phyloP scores from a whole-genome alignment of 2,113 vertebrate genomes.

The Todiramphus saurophagus region DNA sequence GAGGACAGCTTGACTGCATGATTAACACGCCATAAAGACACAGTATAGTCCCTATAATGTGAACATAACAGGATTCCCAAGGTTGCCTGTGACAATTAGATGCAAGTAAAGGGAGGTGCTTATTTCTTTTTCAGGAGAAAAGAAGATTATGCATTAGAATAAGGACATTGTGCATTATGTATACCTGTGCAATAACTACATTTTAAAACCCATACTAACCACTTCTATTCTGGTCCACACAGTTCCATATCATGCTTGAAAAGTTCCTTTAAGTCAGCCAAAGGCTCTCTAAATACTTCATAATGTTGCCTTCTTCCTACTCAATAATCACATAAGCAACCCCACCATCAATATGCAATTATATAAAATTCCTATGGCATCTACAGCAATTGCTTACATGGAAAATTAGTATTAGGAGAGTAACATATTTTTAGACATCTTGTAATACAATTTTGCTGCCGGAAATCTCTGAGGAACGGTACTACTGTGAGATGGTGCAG shows the following conservation, averaged over 20 bases:
- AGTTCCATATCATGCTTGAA: background rate
- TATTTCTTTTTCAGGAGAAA: background rate
- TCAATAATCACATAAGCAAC: background rate
- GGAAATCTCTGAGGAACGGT: background rate
- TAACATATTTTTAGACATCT: background rate
- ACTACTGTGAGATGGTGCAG: background rate
- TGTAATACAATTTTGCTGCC: background rate
- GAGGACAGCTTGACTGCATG: background rate
- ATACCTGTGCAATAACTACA: background rate
- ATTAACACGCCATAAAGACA: background rate
- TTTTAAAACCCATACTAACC: background rate
- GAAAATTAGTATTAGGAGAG: background rate
- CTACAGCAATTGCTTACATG: background rate
- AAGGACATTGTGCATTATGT: background rate
- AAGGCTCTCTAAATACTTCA: background rate
- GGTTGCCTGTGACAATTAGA: background rate
- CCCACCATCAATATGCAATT: background rate
- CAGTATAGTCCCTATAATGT: background rate
- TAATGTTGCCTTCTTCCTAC: background rate
- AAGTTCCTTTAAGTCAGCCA: background rate
- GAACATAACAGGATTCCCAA: background rate
- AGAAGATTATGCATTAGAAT: background rate
- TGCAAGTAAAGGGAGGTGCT: background rate
- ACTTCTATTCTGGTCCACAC: background rate
- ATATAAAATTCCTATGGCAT: background rate